A percentile compares a stretch with the other conserved stretches of the same genome.
phyloP scores from a whole-genome alignment of 2,113 vertebrate genomes.

The Acrocephalus kingi region DNA sequence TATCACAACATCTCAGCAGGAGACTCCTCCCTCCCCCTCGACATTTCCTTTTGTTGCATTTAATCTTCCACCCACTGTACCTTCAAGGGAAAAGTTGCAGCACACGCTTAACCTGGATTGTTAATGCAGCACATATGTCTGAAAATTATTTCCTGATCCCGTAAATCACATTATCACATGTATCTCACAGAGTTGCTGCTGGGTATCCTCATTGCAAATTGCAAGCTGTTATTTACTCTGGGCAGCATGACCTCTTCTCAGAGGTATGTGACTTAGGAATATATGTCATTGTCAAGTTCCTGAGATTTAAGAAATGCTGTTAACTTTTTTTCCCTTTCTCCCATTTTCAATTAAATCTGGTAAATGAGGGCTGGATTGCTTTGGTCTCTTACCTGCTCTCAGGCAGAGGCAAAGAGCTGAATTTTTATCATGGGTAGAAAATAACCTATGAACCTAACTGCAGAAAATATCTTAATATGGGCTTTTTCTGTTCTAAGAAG shows the following conservation, averaged over 20 bases:
- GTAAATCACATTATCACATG: slow-evolving; percentile 53
- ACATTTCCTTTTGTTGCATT: slow-evolving; percentile 82
- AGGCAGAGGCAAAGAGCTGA: neutral
- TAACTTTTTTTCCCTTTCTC: slow-evolving; percentile 24
- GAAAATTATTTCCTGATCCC: slow-evolving; percentile 56
- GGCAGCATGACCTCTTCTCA: slow-evolving; percentile 30
- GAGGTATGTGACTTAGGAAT: slow-evolving; percentile 31
- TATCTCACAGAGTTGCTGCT: slow-evolving; percentile 35
- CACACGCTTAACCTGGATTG: slow-evolving; percentile 68
- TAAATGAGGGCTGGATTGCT: neutral
- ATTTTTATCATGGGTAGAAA: neutral
- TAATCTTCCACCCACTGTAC: slow-evolving; percentile 75
- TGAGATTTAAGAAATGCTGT: slow-evolving; percentile 18
- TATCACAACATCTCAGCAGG: slow-evolving; percentile 79
- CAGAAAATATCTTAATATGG: neutral
- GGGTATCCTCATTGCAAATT: slow-evolving; percentile 1
- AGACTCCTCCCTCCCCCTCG: slow-evolving; percentile 71
- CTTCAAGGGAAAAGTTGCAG: slow-evolving; percentile 78
- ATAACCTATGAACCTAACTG: neutral
- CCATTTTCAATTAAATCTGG: slow-evolving; percentile 15
- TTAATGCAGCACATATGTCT: slow-evolving; percentile 47
- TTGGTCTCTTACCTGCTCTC: neutral
- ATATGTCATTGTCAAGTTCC: slow-evolving; percentile 36
- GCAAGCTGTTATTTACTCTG: slow-evolving; percentile 63
- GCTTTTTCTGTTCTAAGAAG: neutral